Base-by-base conservation (phyloP, 23 tunicate genomes). In the Halocynthia roretzi region DNA sequence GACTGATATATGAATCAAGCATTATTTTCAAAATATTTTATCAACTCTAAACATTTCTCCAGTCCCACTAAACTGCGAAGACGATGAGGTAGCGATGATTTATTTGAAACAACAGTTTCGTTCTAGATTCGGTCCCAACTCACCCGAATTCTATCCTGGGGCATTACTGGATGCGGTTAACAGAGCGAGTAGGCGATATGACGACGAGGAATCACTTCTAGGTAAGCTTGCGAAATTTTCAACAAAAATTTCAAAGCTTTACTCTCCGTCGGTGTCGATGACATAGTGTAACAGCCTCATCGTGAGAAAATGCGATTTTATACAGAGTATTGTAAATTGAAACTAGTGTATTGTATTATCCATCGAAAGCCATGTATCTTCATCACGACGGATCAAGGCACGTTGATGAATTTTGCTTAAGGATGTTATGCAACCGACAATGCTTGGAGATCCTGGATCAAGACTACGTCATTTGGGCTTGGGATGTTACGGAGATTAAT, bases 401-500 rank as follows among this genome's bases (percentile, higher is more conserved):
- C 6, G 56, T 44, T 8, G 78, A 74, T 56, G 19, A 48, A 53
- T 74, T 53, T 54, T 50, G 78, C 64, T 54, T 74, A n/a, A 62
- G 56, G 22, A 62, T 53, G 8, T 64, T 74, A 50, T 74, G 78
- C 4, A 14, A 62, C 14, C 31, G 56, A 12, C 18, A 54, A 15
- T 22, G 64, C n/a, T 44, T 54, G 12, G 78, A 74, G 22, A 54
- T 74, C 21, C 40, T 74, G 10, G 14, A 53, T 10, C 56, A 54
- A 53, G 4, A 53, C 19, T 74, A 49, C 63, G 56, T 74, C 18
- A 56, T 53, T 10, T 74, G 55, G 60, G 78, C 60, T 18, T 74
- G 78, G 78, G 78, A 74, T 6, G 63, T 74, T 44, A 74, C 78
- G 8, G 78, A 74, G n/a, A 64, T 54, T 22, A 74, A 48, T 18